Conservation (phyloP, 2,797 vertebrate genomes). For the Enteromius trimaculatus region DNA sequence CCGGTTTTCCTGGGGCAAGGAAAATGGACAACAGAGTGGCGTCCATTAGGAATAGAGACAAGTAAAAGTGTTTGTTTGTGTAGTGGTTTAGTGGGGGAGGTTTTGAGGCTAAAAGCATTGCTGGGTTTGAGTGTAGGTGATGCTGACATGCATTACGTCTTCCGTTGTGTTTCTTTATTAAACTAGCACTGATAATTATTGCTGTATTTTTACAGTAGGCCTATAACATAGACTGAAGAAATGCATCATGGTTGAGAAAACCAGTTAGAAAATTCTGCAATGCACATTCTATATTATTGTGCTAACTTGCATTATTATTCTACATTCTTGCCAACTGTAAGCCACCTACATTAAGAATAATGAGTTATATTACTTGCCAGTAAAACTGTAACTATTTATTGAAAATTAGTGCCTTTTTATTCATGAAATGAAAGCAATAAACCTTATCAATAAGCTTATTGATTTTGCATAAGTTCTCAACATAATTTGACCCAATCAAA, state of each 20-base stretch:
- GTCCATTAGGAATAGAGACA: conserved; percentile 73
- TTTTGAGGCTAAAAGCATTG: conserved; percentile 14
- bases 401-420: neutral
- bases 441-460: neutral
- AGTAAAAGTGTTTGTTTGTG: conserved; percentile 64
- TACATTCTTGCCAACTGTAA: conserved; percentile 15
- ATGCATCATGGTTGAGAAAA: neutral
- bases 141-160: conserved; percentile 13
- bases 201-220: neutral
- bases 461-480: neutral
- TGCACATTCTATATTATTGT: neutral
- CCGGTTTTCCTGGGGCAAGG: conserved; percentile 84
- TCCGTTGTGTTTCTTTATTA: neutral
- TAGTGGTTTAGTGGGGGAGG: neutral
- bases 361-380: neutral
- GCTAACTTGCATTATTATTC: neutral
- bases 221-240: neutral
- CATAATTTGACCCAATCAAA: neutral
- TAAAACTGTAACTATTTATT: neutral
- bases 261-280: neutral
- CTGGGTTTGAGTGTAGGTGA: neutral
- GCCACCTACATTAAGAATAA: neutral
- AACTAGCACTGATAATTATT: neutral
- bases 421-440: neutral
- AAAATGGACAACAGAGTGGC: conserved; percentile 77